A percentile compares a stretch with the other conserved stretches of the same genome.
These are phyloP conservation scores for Machaerirhynchus nigripectus DNA, from an alignment of 2,113 vertebrate genomes.

Conservation along the genomic window DNA sequence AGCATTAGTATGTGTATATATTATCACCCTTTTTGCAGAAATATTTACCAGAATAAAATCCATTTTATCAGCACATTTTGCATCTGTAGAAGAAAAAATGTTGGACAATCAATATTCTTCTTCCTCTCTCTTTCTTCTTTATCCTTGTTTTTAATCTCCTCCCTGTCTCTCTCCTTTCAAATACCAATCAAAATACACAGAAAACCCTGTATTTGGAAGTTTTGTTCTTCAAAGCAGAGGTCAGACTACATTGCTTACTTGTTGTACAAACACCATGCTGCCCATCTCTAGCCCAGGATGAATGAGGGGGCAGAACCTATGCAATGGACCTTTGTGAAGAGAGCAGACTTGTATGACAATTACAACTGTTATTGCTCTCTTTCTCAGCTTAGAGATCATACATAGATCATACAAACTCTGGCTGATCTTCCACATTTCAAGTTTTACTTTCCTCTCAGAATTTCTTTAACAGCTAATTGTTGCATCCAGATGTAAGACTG, in stretches of 20 bases:
- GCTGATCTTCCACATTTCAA: not conserved
- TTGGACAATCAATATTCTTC: not conserved
- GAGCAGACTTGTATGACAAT: not conserved
- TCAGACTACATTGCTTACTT: not conserved
- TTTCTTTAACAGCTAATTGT: not conserved
- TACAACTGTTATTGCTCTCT: not conserved
- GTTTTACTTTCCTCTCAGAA: not conserved
- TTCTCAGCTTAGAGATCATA: not conserved
- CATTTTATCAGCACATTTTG: not conserved
- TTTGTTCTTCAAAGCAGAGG: not conserved
- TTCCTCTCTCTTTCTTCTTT: not conserved
- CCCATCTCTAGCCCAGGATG: not conserved
- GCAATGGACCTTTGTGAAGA: not conserved
- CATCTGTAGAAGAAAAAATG: not conserved
- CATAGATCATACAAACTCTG: not conserved
- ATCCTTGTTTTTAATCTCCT: not conserved
- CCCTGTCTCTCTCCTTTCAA: not conserved
- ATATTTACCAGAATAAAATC: not conserved
- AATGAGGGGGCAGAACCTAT: not conserved
- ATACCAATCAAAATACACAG: not conserved
- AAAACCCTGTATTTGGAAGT: not conserved
- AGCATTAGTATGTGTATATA: not conserved
- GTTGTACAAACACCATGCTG: not conserved
- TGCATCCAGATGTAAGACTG: not conserved
- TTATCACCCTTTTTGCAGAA: not conserved